Base-by-base conservation (phyloP, 2,797 vertebrate genomes). In the Pelochelys cantorii region DNA sequence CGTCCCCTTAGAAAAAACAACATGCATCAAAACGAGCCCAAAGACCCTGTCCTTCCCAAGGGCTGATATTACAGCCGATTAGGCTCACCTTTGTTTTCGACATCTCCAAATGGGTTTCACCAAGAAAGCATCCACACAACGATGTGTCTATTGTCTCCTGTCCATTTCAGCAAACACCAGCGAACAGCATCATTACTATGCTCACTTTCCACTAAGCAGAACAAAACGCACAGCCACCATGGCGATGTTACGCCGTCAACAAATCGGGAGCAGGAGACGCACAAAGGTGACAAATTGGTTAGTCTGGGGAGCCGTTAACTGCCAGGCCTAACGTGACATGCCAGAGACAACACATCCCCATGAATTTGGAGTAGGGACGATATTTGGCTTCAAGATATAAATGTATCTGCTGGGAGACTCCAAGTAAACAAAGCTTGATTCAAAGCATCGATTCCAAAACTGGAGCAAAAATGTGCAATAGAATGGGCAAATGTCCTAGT, bases 81-180 rank as follows among this genome's bases (percentile, higher is more conserved):
- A 86, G 18, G 14, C 25, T 3, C 52, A 18, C 71, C 0, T 15
- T 90, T 71, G 3, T 42, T 93, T 68, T 81, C 20, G 2, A 23
- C 84, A 20, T 25, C 8, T 27, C 71, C 5, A 5, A 25, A 54
- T 34, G 20, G 23, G 5, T 27, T 84, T 90, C 48, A 55, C 55
- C 62, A 22, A 12, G 57, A 87, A 83, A 85, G n/a, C 0, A 27
- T 1, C 20, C 31, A n/a, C 20, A 20, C 2, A 3, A 0, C 23
- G 80, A 59, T 0, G 1, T 0, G 0, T 83, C 86, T 0, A 59
- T 22, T 1, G 23, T 17, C 11, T 75, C n/a, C 60, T 15, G 23
- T 0, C 1, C 1, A 3, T 52, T 77, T 86, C n/a, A 37, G 13
- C 59, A 2, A 0, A 4, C 3, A 12, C 10, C 17, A 52, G 15